Evolutionary conservation across 1,140 invertebrate genomes (phyloP).

Genomic region (Conus ventricosus): DNA sequence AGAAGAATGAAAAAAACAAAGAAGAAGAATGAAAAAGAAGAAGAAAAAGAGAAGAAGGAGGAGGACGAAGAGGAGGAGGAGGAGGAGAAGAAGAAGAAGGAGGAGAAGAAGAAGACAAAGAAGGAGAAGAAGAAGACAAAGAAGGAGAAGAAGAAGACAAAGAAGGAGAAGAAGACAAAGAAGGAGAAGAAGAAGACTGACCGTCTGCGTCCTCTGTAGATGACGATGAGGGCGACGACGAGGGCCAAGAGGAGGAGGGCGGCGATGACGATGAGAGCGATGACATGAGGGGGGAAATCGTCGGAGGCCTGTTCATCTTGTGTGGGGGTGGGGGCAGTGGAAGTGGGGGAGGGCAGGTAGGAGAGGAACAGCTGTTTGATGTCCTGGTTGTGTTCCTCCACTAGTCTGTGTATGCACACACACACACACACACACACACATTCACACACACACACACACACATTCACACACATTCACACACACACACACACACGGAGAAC

Average conservation of each 20-base stretch:
- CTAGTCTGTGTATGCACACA: constrained; percentile 6
- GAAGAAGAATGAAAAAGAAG: too few species aligned
- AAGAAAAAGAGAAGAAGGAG: too few species aligned
- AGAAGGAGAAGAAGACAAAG: too few species aligned
- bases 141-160: background rate
- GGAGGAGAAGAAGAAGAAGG: too few species aligned
- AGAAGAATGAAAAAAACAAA: too few species aligned
- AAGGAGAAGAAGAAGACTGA: background rate
- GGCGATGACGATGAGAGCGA: constrained; percentile 9
- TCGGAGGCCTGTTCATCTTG: background rate
- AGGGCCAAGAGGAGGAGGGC: background rate
- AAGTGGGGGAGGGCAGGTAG: background rate
- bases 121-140: too few species aligned
- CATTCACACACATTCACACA: too few species aligned
- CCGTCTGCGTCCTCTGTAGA: background rate
- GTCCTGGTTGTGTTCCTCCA: background rate
- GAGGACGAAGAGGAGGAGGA: too few species aligned
- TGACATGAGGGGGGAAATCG: constrained; percentile 9
- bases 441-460: constrained; percentile 10
- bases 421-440: constrained; percentile 15
- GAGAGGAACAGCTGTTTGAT: background rate
- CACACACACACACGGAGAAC: too few species aligned
- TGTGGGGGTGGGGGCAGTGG: background rate
- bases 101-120: too few species aligned
- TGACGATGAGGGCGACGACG: background rate